These are phyloP conservation scores for Deroplatys truncata DNA, from an alignment of 2,888 invertebrate genomes.

Conservation along the genomic window DNA sequence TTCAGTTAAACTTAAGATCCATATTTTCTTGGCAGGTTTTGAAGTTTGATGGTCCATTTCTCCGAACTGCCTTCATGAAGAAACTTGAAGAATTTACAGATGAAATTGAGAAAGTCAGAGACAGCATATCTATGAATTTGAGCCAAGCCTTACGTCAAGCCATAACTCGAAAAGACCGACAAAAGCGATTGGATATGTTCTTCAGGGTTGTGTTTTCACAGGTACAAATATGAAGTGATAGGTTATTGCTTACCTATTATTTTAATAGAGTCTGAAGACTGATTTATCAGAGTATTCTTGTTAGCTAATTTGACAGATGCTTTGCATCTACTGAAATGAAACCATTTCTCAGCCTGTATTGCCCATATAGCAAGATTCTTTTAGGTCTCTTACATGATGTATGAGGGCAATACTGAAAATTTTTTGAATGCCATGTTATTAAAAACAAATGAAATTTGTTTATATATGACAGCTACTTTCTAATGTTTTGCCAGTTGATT, in stretches of 20 bases:
- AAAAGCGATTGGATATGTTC: slow-evolving; percentile 50
- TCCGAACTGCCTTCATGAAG: slow-evolving; percentile 43
- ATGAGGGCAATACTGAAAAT: too few species aligned
- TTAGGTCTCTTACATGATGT: too few species aligned
- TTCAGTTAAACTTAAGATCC: not conserved
- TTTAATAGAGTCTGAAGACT: not conserved
- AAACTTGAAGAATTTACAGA: slow-evolving; percentile 43
- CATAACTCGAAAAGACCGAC: slow-evolving; percentile 48
- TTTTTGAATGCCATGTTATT: too few species aligned
- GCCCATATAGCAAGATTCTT: too few species aligned
- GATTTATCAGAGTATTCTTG: too few species aligned
- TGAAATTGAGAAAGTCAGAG: slow-evolving; percentile 34
- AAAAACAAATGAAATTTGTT: too few species aligned
- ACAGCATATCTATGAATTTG: slow-evolving; percentile 36
- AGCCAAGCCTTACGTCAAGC: slow-evolving; percentile 40
- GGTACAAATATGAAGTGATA: slow-evolving; percentile 36
- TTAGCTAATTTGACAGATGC: too few species aligned
- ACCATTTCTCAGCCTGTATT: too few species aligned
- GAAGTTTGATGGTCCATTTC: slow-evolving; percentile 45
- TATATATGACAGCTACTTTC: too few species aligned
- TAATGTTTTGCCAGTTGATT: too few species aligned
- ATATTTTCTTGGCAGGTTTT: slow-evolving; percentile 40
- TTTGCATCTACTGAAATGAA: too few species aligned
- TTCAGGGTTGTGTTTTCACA: slow-evolving; percentile 53
- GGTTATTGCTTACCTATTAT: too few species aligned